Percentiles rank a stretch among this genome's conserved stretches.
These are phyloP conservation scores for Haliclona indistincta DNA, from an alignment of 37 sponge, comb jelly and placozoan species.

Conservation along the genomic window DNA sequence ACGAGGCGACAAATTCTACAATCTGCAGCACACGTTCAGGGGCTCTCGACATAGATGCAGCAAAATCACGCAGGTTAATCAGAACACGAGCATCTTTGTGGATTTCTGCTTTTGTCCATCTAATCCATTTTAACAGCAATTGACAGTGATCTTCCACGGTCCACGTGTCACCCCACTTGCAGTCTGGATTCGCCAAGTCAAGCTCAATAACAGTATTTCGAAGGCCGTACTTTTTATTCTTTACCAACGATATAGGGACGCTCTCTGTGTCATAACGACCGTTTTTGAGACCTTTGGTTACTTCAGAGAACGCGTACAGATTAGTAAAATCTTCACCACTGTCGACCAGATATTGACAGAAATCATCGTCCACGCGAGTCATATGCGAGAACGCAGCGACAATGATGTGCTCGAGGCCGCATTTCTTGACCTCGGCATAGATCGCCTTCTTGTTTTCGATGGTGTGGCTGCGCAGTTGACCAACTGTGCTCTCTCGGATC, in stretches of 20 bases:
- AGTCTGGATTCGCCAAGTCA: slow-evolving; percentile 45
- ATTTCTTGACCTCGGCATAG: slow-evolving; percentile 65
- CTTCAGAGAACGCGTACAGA: slow-evolving; percentile 75
- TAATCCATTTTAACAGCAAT: slow-evolving; percentile 54
- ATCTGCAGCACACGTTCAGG: slow-evolving; percentile 65
- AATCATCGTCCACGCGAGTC: slow-evolving; percentile 80
- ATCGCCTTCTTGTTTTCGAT: slow-evolving; percentile 75
- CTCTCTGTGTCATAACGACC: slow-evolving; percentile 55
- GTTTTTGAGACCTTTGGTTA: slow-evolving; percentile 36
- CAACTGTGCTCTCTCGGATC: slow-evolving; percentile 92
- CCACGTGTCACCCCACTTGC: slow-evolving; percentile 59
- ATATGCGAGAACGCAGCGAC: slow-evolving; percentile 77
- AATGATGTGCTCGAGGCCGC: slow-evolving; percentile 71
- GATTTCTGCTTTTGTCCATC: slow-evolving; percentile 51
- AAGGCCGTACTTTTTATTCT: slow-evolving; percentile 71
- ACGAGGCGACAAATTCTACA: slow-evolving; percentile 48
- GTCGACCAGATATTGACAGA: slow-evolving; percentile 54
- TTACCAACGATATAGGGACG: slow-evolving; percentile 55
- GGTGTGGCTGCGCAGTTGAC: slow-evolving; percentile 81
- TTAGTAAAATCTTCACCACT: slow-evolving; percentile 51
- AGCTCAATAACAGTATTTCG: slow-evolving; percentile 67
- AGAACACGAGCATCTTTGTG: slow-evolving; percentile 44
- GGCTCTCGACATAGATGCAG: slow-evolving; percentile 50
- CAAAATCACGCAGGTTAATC: slow-evolving; percentile 79
- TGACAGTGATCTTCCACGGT: slow-evolving; percentile 60